Evolutionary conservation across 2,888 invertebrate species (phyloP).

Genomic region (Acheta domesticus): DNA sequence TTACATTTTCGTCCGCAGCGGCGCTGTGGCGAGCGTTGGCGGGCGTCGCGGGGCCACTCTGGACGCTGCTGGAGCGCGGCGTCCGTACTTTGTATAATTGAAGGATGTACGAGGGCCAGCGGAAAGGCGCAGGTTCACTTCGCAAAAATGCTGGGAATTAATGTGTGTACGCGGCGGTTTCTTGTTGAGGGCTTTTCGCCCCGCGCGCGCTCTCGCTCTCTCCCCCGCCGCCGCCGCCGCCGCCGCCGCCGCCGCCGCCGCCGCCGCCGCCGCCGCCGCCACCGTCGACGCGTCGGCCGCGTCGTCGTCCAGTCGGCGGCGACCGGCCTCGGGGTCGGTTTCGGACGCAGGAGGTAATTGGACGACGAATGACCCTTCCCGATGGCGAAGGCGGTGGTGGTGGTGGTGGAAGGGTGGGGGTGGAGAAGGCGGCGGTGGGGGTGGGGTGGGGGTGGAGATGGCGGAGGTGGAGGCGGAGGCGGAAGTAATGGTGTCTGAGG

Average conservation of each 20-base stretch:
- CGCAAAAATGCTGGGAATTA: conserved; percentile 8
- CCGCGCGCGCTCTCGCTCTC: too few species aligned
- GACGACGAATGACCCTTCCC: not conserved
- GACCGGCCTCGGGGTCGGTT: not conserved
- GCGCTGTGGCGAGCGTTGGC: not conserved
- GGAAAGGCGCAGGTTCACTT: not conserved
- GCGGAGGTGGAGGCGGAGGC: not conserved
- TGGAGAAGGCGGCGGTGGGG: too few species aligned
- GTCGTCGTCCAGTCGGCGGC: not conserved
- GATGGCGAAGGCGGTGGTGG: not conserved
- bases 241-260: conserved; percentile 31
- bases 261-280: conserved; percentile 35
- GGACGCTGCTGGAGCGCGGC: not conserved
- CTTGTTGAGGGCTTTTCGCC: not conserved
- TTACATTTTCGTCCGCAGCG: not conserved
- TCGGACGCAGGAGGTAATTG: not conserved
- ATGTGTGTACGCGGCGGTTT: conserved; percentile 18
- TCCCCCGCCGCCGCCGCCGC: conserved; percentile 37
- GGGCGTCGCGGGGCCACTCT: not conserved
- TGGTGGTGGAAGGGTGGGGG: not conserved
- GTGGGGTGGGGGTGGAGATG: too few species aligned
- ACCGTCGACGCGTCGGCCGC: not conserved
- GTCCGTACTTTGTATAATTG: conserved; percentile 4
- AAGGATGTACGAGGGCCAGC: not conserved
- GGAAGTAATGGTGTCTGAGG: not conserved